Conservation (phyloP, 1,140 invertebrate species). For the Bradysia coprophila region DNA sequence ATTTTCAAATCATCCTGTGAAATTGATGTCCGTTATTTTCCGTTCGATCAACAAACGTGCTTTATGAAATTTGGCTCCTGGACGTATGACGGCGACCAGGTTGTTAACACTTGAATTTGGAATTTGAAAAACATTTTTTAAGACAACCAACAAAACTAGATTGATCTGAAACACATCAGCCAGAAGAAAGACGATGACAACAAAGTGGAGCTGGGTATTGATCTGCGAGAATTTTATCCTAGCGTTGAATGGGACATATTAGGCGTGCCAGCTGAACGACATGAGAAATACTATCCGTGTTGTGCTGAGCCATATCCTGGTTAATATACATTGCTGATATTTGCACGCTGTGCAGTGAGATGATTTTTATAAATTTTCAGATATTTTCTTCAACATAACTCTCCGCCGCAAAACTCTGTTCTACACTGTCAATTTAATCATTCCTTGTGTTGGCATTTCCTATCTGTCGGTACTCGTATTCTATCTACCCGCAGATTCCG, state of each 20-base stretch:
- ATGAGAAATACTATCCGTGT: conserved; percentile 78
- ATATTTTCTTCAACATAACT: conserved; percentile 98
- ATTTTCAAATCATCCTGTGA: conserved; percentile 98
- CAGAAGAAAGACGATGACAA: conserved; percentile 51
- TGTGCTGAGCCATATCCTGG: conserved; percentile 74
- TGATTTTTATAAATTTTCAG: conserved; percentile 36
- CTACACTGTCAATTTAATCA: conserved; percentile 91
- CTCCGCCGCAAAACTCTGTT: conserved; percentile 85
- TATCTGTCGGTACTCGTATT: conserved; percentile 87
- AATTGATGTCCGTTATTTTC: conserved; percentile 90
- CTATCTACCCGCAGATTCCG: conserved; percentile 94
- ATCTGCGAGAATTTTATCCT: conserved; percentile 84
- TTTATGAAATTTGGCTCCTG: conserved; percentile 96
- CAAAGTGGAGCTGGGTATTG: conserved; percentile 73
- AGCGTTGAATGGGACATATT: conserved; percentile 98
- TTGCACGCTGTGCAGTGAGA: not conserved
- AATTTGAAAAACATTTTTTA: not conserved
- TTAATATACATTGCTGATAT: conserved; percentile 19
- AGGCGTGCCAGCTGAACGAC: conserved; percentile 73
- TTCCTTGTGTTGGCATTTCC: conserved; percentile 84
- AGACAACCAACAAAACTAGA: conserved; percentile 29
- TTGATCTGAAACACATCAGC: conserved; percentile 80
- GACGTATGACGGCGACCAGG: conserved; percentile 93
- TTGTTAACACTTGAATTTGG: conserved; percentile 20
- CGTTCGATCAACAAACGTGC: conserved; percentile 92